phyloP scores from a whole-genome alignment of 2,797 vertebrate genomes.

The Notoglanidium macrostoma region DNA sequence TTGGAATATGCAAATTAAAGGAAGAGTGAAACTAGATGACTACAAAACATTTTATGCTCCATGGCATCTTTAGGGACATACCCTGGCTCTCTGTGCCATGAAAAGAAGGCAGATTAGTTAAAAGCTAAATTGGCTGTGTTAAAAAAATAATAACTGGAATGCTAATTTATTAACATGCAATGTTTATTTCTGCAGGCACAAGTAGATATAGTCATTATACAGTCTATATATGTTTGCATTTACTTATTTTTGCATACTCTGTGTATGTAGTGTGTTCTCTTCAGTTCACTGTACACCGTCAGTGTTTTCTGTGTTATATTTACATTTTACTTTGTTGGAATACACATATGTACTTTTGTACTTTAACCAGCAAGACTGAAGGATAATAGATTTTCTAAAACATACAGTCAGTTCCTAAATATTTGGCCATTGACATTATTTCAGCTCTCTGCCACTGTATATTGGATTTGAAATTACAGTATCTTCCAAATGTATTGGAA shows the following conservation, averaged over 20 bases:
- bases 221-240: background rate
- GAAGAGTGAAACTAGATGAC: conserved; percentile 33
- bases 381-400: background rate
- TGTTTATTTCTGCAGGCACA: conserved; percentile 6
- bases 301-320: background rate
- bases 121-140: conserved; percentile 34
- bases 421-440: too few relatives aligned
- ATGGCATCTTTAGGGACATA: conserved; percentile 11
- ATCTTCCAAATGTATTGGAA: too few relatives aligned
- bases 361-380: background rate
- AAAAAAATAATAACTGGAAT: conserved; percentile 35
- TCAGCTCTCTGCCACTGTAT: too few relatives aligned
- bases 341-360: background rate
- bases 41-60: conserved; percentile 42
- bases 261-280: background rate
- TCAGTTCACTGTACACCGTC: background rate
- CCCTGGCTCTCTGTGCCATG: conserved; percentile 12
- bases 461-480: too few relatives aligned
- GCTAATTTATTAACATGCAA: conserved; percentile 17
- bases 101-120: conserved; percentile 29
- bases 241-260: too few relatives aligned
- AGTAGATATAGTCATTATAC: background rate
- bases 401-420: background rate
- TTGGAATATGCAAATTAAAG: conserved; percentile 43
- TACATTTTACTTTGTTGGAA: background rate